A percentile compares a stretch with the other conserved stretches of the same genome.
phyloP scores from a whole-genome alignment of 2,888 invertebrate genomes.

The Dendrolimus pini region DNA sequence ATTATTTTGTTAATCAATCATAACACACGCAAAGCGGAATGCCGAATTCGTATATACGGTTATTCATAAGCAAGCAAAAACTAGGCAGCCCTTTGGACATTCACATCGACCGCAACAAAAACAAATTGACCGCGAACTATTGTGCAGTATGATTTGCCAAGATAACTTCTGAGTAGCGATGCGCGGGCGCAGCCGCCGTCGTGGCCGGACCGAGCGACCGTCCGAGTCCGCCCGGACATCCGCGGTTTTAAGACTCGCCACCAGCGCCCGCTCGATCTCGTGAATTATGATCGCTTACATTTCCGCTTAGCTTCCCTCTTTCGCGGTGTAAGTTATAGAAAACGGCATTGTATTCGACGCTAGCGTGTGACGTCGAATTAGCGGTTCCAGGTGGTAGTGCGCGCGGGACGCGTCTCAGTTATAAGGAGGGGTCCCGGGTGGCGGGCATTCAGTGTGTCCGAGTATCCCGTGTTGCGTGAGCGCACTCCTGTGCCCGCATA shows the following conservation, averaged over 20 bases:
- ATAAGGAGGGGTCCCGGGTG: slow-evolving; percentile 71
- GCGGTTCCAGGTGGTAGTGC: slow-evolving; percentile 46
- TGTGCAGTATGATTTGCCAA: slow-evolving; percentile 70
- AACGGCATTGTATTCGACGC: slow-evolving; percentile 39
- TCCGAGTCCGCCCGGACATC: slow-evolving; percentile 40
- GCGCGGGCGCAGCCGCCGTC: slow-evolving; percentile 46
- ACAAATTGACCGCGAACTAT: slow-evolving; percentile 73
- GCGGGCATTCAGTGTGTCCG: slow-evolving; percentile 73
- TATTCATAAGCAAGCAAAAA: not conserved
- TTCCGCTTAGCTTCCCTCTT: slow-evolving; percentile 20
- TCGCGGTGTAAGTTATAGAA: slow-evolving; percentile 13
- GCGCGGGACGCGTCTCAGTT: slow-evolving; percentile 69
- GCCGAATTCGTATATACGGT: too few species aligned
- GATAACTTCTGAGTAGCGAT: slow-evolving; percentile 66
- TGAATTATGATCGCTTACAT: slow-evolving; percentile 21
- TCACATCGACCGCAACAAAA: slow-evolving; percentile 71
- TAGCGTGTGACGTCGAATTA: slow-evolving; percentile 28
- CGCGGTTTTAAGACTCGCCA: slow-evolving; percentile 33
- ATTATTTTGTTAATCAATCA: too few species aligned
- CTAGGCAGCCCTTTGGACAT: slow-evolving; percentile 56
- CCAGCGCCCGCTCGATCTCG: slow-evolving; percentile 7
- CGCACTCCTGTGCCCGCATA: slow-evolving; percentile 49
- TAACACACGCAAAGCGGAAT: too few species aligned
- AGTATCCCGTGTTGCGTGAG: slow-evolving; percentile 69
- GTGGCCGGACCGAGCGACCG: slow-evolving; percentile 36